Base-by-base conservation (phyloP, 2,113 vertebrate genomes). In the Larimichthys polyactis region DNA sequence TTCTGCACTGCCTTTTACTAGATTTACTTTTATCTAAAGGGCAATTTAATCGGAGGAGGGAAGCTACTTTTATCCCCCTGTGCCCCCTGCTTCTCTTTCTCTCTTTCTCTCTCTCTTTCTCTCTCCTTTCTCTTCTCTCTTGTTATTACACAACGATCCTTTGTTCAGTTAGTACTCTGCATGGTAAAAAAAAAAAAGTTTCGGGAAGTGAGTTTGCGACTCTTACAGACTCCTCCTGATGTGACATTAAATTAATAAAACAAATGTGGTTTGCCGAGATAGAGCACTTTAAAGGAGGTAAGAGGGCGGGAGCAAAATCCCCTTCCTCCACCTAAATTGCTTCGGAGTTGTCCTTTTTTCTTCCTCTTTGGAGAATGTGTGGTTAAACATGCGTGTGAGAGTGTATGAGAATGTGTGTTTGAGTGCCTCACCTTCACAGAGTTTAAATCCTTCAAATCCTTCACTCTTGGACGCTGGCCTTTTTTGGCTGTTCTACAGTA, bases 191-290 rank as follows among this genome's bases (percentile, higher is more conserved):
- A 49, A 57, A 71, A 86, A 80, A 88, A 90, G 79, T 86, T 88
- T 63, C 36, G 51, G 44, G 58, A 87, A 90, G 79, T 71, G 85
- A 90, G 79, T 89, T 88, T 87, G 59, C 57, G 72, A 85, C 76
- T 84, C 79, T 79, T 75, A 72, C 83, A 83, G 84, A 65, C 90
- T 79, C 77, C 74, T 89, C 83, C 88, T 63, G 84, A 91, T 90
- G 83, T 87, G 72, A 89, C 90, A 83, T 93, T 81, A 91, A 92
- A 94, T 93, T 91, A 93, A 92, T 94, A 91, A 94, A 94, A 94
- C 82, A 91, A 93, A 91, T 90, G 87, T 95, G 90, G 70, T 90
- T 87, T 73, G 49, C 72, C 0, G 83, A 92, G 94, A 94, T 94
- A 92, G 84, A 86, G 83, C 77, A 60, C 90, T 92, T 91, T 86